These are phyloP conservation scores for Danio albolineatus DNA, from an alignment of 2,797 vertebrate species.

Conservation along the genomic window DNA sequence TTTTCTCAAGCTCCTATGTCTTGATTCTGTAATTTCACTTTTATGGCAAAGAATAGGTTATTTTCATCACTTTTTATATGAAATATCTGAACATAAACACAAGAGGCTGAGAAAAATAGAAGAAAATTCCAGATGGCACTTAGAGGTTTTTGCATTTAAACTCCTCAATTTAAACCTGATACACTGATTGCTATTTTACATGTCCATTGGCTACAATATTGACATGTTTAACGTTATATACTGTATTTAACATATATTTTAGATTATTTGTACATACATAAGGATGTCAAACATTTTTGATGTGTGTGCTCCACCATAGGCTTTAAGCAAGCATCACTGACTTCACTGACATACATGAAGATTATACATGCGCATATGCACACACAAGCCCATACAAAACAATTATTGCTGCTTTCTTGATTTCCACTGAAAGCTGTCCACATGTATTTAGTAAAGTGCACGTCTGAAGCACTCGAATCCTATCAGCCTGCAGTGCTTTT, in stretches of 20 bases:
- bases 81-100: too few species aligned
- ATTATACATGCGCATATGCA: conserved; percentile 29
- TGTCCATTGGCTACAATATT: background rate
- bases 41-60: too few species aligned
- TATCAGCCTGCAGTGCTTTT: conserved; percentile 13
- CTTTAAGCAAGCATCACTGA: background rate
- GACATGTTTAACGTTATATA: background rate
- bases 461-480: conserved; percentile 15
- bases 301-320: background rate
- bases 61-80: too few species aligned
- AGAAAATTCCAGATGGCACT: too few species aligned
- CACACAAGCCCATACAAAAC: conserved; percentile 18
- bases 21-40: too few species aligned
- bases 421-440: conserved; percentile 22
- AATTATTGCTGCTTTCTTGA: conserved; percentile 13
- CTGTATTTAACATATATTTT: background rate
- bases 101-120: too few species aligned
- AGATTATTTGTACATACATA: background rate
- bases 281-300: background rate
- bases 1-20: too few species aligned
- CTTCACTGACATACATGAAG: conserved; percentile 24
- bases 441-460: conserved; percentile 9
- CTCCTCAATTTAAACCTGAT: background rate
- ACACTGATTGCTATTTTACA: background rate
- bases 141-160: too few species aligned